Percentiles rank a stretch among this genome's conserved stretches.
Conservation (phyloP, 2,113 vertebrate species). For the Phyllostomus discolor region DNA sequence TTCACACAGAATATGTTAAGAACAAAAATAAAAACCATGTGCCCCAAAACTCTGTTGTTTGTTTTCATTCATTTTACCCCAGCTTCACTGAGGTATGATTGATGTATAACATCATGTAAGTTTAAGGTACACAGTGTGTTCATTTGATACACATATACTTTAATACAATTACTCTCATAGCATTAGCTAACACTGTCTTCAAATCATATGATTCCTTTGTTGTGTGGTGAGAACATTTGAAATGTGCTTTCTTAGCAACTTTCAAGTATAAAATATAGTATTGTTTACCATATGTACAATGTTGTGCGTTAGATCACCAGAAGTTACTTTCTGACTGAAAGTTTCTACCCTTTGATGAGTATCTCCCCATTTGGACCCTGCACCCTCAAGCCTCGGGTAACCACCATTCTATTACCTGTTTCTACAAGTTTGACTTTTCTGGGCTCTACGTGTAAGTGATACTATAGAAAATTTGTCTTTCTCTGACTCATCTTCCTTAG, state of each 20-base stretch:
- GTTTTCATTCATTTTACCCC: neutral
- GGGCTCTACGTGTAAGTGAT: neutral
- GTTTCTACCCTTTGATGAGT: neutral
- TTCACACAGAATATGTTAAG: neutral
- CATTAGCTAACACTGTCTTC: neutral
- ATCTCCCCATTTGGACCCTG: neutral
- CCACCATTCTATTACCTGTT: neutral
- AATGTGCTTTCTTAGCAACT: neutral
- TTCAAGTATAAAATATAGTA: neutral
- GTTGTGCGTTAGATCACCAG: neutral
- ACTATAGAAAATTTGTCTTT: neutral
- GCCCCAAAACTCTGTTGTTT: neutral
- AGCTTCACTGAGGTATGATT: neutral
- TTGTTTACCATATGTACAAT: neutral
- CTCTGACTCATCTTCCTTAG: neutral
- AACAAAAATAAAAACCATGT: neutral
- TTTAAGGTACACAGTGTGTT: neutral
- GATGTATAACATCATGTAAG: neutral
- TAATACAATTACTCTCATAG: neutral
- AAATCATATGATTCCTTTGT: neutral
- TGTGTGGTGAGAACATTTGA: neutral
- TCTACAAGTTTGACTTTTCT: neutral
- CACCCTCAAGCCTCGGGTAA: neutral
- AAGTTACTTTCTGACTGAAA: neutral
- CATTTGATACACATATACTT: neutral